phyloP scores from a whole-genome alignment of 1,140 invertebrate species.

The Papilio polyxenes region DNA sequence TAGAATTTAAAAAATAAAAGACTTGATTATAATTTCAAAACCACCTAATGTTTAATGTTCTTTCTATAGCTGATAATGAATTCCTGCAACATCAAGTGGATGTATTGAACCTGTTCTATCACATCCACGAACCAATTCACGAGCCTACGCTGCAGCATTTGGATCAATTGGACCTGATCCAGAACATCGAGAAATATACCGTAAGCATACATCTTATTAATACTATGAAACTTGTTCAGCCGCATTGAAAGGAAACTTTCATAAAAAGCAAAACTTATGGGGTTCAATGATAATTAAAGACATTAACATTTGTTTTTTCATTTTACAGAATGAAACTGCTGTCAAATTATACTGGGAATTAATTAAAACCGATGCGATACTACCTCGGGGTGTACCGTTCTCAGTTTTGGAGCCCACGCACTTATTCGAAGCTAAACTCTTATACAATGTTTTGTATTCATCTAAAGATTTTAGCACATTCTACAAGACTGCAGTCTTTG shows the following conservation, averaged over 20 bases:
- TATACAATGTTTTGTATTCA: slow-evolving; percentile 85
- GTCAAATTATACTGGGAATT: slow-evolving; percentile 81
- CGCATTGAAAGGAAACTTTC: neutral
- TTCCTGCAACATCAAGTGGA: slow-evolving; percentile 81
- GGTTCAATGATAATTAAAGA: slow-evolving; percentile 1
- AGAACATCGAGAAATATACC: slow-evolving; percentile 76
- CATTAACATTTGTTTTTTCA: slow-evolving; percentile 32
- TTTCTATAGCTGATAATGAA: slow-evolving; percentile 75
- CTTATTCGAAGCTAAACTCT: slow-evolving; percentile 79
- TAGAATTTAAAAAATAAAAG: too few species aligned
- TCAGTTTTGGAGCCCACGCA: slow-evolving; percentile 81
- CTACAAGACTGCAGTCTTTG: slow-evolving; percentile 82
- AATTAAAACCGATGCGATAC: slow-evolving; percentile 77
- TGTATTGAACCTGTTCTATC: slow-evolving; percentile 79
- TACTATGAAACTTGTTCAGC: neutral
- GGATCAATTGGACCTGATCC: slow-evolving; percentile 78
- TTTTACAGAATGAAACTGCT: slow-evolving; percentile 79
- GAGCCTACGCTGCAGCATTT: slow-evolving; percentile 76
- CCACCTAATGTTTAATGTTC: neutral
- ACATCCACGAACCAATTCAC: slow-evolving; percentile 80
- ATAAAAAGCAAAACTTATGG: neutral
- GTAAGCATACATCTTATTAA: slow-evolving; percentile 49
- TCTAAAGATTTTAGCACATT: slow-evolving; percentile 83
- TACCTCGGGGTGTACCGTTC: slow-evolving; percentile 82
- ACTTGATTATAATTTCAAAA: too few species aligned